Evolutionary conservation across 2,797 vertebrate genomes (phyloP).

Genomic region (Pygocentrus nattereri): DNA sequence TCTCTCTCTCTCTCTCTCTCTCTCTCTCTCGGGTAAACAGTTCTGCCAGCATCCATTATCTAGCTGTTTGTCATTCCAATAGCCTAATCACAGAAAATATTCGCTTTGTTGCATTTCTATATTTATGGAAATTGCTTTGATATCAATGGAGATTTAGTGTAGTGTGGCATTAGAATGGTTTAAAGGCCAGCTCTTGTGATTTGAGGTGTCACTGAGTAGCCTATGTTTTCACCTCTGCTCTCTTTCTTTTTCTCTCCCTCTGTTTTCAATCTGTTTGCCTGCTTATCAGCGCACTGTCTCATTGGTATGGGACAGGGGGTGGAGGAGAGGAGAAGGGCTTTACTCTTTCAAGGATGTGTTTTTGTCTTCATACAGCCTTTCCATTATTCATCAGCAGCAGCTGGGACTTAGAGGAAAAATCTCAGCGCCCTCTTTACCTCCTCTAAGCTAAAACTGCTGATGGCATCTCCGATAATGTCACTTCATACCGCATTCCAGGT

Average conservation of each 20-base stretch:
- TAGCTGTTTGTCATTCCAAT: conserved; percentile 52
- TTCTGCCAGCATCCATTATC: conserved; percentile 58
- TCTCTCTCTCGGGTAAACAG: conserved; percentile 25
- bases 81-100: conserved; percentile 58
- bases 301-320: conserved; percentile 43
- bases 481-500: conserved; percentile 9
- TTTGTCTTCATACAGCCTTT: conserved; percentile 44
- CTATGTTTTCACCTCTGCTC: conserved; percentile 9
- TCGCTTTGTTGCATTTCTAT: conserved; percentile 66
- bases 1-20: neutral
- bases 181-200: conserved; percentile 30
- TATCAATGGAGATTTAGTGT: conserved; percentile 60
- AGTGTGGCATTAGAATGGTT: conserved; percentile 39
- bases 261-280: conserved; percentile 26
- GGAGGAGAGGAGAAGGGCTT: conserved; percentile 43
- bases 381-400: conserved; percentile 49
- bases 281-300: conserved; percentile 31
- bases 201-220: conserved; percentile 45
- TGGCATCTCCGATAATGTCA: conserved; percentile 33
- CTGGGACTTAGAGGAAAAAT: conserved; percentile 51
- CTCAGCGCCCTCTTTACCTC: conserved; percentile 35
- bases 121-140: conserved; percentile 66
- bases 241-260: neutral
- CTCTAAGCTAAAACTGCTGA: conserved; percentile 53
- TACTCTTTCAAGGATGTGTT: conserved; percentile 49